A percentile compares a stretch with the other conserved stretches of the same genome.
These are phyloP conservation scores for Rotaria macrura DNA, from an alignment of 2,888 invertebrate genomes.

Conservation along the genomic window DNA sequence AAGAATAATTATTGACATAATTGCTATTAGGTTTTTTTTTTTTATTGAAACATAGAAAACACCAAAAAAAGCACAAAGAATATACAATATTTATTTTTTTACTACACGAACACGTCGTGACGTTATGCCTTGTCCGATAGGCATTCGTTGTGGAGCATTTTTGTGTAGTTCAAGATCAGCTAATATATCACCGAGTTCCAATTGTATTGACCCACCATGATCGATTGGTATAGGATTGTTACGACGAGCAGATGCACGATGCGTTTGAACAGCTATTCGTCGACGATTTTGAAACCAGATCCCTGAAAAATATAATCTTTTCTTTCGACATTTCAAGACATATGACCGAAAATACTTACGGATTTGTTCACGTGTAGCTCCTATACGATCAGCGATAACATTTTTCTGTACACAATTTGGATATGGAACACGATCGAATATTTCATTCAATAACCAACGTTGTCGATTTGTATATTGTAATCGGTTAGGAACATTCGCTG, in stretches of 20 bases:
- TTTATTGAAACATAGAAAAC: background rate
- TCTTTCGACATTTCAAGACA: no score
- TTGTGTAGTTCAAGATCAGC: background rate
- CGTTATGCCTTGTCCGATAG: background rate
- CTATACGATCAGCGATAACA: background rate
- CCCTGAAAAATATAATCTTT: background rate
- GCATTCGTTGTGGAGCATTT: conserved; percentile 17
- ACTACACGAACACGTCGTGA: background rate
- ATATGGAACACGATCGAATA: conserved; percentile 8
- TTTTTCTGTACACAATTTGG: background rate
- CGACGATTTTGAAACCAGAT: conserved; percentile 19
- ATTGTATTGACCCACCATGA: background rate
- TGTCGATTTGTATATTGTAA: background rate
- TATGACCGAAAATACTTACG: background rate
- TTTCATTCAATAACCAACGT: background rate
- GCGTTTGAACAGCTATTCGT: background rate
- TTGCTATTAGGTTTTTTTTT: background rate
- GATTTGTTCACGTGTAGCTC: background rate
- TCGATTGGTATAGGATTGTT: background rate
- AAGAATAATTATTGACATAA: background rate
- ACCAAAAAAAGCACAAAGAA: background rate
- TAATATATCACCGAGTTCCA: background rate
- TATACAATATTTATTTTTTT: background rate
- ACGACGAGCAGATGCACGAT: background rate
- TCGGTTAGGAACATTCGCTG: background rate